Evolutionary conservation across 2,888 invertebrate genomes (phyloP), one percentile per base, ranked within the genome.

Genomic region (Hypsopygia costalis): DNA sequence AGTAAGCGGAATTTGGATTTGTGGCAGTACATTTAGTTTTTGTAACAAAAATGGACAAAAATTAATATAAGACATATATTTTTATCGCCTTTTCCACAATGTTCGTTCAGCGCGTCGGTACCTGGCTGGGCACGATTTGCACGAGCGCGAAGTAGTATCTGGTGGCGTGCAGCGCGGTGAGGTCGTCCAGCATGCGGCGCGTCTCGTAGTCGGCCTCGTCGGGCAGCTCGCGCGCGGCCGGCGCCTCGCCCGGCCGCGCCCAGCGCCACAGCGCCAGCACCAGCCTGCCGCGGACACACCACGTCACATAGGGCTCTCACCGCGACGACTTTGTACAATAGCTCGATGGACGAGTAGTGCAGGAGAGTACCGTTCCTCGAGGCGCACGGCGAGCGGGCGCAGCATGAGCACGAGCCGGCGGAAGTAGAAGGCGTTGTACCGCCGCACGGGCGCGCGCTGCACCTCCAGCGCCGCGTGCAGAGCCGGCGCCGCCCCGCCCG

Each of bases 71-170:
- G n/a, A n/a, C n/a, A n/a, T n/a, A n/a, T n/a, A n/a, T n/a, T n/a
- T n/a, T n/a, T n/a, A n/a, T n/a, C n/a, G n/a, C n/a, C n/a, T n/a
- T n/a, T n/a, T n/a, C n/a, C n/a, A n/a, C n/a, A n/a, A n/a, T n/a
- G n/a, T n/a, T n/a, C n/a, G n/a, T n/a, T n/a, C n/a, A n/a, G n/a
- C n/a, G n/a, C n/a, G n/a, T n/a, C n/a, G n/a, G 52, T 60, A 94
- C 94, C 85, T 94, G 94, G 67, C 93, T 94, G 37, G 95, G 92
- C 37, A 93, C 92, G 45, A 98, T 90, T 73, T 94, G 93, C 50
- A 98, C 82, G 37, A 92, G 91, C 43, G 95, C 96, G 79, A 97
- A 96, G 82, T 97, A 97, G 81, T 95, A 97, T 51, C 97, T 88
- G 59, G 94, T 94, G 34, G 94, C 93, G 79, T 95, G 94, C 40